Evolutionary conservation across 2,888 invertebrate species (phyloP).

Genomic region (Mythimna impura): DNA sequence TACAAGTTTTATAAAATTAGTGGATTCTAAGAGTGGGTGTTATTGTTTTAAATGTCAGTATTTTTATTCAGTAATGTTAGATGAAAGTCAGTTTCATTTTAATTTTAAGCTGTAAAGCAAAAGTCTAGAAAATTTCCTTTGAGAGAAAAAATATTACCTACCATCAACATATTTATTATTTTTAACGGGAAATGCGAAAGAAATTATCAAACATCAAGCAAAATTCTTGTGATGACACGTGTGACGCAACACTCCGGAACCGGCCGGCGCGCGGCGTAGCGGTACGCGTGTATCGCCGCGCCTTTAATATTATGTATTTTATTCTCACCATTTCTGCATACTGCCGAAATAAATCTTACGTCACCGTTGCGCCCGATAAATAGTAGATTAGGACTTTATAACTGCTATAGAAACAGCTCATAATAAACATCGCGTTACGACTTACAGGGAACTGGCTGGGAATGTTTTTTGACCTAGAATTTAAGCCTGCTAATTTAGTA

Average conservation of each 20-base stretch:
- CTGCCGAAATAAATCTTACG: slow-evolving; percentile 77
- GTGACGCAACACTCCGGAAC: slow-evolving; percentile 70
- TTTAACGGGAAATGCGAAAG: slow-evolving; percentile 6
- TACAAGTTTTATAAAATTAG: neutral
- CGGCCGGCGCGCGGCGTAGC: slow-evolving; percentile 59
- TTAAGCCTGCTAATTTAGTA: slow-evolving; percentile 15
- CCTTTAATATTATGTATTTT: slow-evolving; percentile 68
- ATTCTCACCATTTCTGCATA: slow-evolving; percentile 69
- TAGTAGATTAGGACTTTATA: slow-evolving; percentile 46
- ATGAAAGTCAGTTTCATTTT: neutral
- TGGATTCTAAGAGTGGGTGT: neutral
- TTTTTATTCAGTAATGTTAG: neutral
- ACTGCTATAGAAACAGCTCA: slow-evolving; percentile 36
- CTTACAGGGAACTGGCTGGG: slow-evolving; percentile 15
- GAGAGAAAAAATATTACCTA: neutral
- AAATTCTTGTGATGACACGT: slow-evolving; percentile 52
- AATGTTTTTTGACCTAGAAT: slow-evolving; percentile 31
- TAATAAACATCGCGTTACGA: slow-evolving; percentile 33
- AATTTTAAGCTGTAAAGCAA: neutral
- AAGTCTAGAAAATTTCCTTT: neutral
- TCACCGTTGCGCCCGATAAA: slow-evolving; percentile 64
- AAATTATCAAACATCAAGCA: slow-evolving; percentile 16
- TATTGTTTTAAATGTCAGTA: neutral
- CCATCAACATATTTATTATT: neutral
- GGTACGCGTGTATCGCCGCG: slow-evolving; percentile 62